Percentiles rank a stretch among this genome's conserved stretches.
These are phyloP conservation scores for Chloebia gouldiae DNA, from an alignment of 2,113 vertebrate genomes.

Conservation along the genomic window DNA sequence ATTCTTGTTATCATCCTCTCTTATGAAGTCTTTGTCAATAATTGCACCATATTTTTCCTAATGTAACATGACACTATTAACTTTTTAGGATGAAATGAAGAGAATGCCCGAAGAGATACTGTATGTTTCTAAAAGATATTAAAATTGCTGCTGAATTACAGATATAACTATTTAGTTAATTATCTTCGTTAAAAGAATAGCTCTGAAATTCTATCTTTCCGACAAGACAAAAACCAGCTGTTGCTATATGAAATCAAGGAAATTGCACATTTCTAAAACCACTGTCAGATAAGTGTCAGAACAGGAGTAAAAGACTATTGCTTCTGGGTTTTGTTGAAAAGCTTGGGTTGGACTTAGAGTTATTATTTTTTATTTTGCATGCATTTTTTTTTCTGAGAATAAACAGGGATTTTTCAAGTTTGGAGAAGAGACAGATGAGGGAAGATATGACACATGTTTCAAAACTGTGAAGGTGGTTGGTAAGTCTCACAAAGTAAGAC, in stretches of 20 bases:
- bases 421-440: background rate
- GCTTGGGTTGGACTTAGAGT: background rate
- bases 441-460: background rate
- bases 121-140: constrained; percentile 25
- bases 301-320: background rate
- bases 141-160: constrained; percentile 37
- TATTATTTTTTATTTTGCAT: background rate
- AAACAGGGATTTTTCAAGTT: background rate
- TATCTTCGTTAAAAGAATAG: constrained; percentile 30
- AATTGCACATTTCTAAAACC: background rate
- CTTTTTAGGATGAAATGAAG: constrained; percentile 12
- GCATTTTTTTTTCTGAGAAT: background rate
- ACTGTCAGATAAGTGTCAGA: background rate
- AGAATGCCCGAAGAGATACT: constrained; percentile 29
- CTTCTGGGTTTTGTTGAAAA: background rate
- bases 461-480: background rate
- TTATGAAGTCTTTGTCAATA: constrained; percentile 51
- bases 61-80: constrained; percentile 35
- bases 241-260: background rate
- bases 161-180: constrained; percentile 40
- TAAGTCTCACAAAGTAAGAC: background rate
- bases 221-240: background rate
- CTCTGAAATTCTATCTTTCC: background rate
- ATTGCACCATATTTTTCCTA: constrained; percentile 34
- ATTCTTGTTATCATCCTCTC: constrained; percentile 1